phyloP scores from a whole-genome alignment of 2,797 vertebrate species.

The Chanos chanos region DNA sequence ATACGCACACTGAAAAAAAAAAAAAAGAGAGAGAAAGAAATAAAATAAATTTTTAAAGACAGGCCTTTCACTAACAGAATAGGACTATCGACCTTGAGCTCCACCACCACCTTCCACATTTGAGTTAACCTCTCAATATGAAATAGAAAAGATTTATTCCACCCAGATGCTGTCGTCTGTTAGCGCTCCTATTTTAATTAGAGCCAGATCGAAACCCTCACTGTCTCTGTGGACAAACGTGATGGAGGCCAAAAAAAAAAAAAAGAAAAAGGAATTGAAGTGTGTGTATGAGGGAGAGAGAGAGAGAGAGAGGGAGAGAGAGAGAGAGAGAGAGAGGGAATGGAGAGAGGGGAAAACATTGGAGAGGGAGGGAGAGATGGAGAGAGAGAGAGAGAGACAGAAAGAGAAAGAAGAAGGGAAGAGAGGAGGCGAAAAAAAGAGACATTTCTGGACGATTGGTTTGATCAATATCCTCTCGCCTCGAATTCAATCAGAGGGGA shows the following conservation, averaged over 20 bases:
- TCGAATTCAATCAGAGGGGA: slow-evolving; percentile 46
- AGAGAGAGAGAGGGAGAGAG: too few species aligned
- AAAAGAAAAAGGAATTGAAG: too few species aligned
- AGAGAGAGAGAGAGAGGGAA: too few species aligned
- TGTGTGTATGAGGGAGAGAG: too few species aligned
- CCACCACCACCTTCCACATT: background rate
- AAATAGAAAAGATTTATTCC: background rate
- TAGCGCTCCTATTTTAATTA: slow-evolving; percentile 21
- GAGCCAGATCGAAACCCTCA: slow-evolving; percentile 26
- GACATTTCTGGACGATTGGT: slow-evolving; percentile 19
- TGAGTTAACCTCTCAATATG: background rate
- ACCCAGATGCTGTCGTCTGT: background rate
- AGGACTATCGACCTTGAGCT: slow-evolving; percentile 4
- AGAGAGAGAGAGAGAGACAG: background rate
- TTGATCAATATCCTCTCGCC: slow-evolving; percentile 45
- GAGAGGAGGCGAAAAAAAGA: slow-evolving; percentile 15
- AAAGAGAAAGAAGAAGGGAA: slow-evolving; percentile 4
- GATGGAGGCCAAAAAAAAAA: too few species aligned
- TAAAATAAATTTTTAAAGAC: background rate
- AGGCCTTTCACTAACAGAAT: background rate
- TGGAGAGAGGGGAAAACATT: too few species aligned
- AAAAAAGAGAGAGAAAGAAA: background rate
- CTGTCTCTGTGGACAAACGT: background rate
- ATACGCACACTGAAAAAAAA: background rate
- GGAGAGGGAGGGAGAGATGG: background rate